Conservation (phyloP, 2,797 vertebrate species). For the Amphiprion clarkii region DNA sequence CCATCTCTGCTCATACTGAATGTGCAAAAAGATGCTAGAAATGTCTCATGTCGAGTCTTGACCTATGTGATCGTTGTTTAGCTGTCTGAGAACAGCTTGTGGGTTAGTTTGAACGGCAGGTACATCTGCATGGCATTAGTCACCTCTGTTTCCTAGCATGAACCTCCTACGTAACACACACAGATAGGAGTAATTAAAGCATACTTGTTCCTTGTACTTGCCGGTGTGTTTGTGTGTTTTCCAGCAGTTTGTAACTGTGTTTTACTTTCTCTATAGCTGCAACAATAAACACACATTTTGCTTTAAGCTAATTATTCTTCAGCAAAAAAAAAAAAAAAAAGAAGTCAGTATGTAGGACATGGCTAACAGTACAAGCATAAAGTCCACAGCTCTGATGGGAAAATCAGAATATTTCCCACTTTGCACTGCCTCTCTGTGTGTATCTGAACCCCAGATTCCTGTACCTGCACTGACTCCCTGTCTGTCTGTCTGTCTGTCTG, state of each 20-base stretch:
- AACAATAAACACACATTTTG: neutral
- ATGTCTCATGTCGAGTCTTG: neutral
- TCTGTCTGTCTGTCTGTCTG: constrained; percentile 79
- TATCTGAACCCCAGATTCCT: constrained; percentile 76
- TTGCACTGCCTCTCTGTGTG: constrained; percentile 64
- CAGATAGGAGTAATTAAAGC: constrained; percentile 4
- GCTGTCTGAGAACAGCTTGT: neutral
- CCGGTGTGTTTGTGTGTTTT: constrained; percentile 3
- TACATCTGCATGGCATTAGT: constrained; percentile 64
- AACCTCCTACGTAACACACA: constrained; percentile 38
- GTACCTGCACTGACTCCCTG: constrained; percentile 80
- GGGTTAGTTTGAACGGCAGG: constrained; percentile 13
- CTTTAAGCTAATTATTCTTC: neutral
- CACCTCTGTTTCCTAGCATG: constrained; percentile 59
- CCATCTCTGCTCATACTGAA: neutral
- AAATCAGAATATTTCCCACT: constrained; percentile 20
- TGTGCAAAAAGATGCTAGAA: neutral
- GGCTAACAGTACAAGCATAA: constrained; percentile 7
- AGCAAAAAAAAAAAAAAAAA: neutral
- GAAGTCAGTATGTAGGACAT: neutral
- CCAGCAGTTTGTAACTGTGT: neutral
- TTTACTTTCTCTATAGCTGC: constrained; percentile 4
- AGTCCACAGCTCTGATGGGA: constrained; percentile 27
- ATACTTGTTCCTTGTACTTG: neutral
- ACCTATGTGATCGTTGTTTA: constrained; percentile 7